Percentiles rank a stretch among this genome's conserved stretches.
Evolutionary conservation across 2,797 vertebrate species (phyloP).

Genomic region (Myripristis jacobus): DNA sequence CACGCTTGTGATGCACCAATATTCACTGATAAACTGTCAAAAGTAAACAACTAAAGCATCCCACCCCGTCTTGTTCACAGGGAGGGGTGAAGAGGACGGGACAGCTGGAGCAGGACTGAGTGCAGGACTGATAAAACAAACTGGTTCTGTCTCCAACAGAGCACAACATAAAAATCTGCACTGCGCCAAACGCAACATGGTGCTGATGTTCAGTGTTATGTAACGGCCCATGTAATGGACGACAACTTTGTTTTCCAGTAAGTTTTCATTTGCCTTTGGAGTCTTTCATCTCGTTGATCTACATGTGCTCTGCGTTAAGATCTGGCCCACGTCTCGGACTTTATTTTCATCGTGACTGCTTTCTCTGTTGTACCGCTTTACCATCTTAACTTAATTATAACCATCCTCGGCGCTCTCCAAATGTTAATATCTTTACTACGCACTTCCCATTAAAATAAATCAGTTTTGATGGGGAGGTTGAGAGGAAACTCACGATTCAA

Average conservation of each 20-base stretch:
- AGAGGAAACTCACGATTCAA: slow-evolving; percentile 92
- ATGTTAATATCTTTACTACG: neutral
- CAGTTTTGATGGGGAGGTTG: neutral
- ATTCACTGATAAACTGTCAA: too few species aligned
- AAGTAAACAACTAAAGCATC: too few species aligned
- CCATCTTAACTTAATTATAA: neutral
- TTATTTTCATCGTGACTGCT: too few species aligned
- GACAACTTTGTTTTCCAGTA: too few species aligned
- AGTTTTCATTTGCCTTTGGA: too few species aligned
- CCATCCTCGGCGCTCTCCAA: neutral
- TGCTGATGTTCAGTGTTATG: slow-evolving; percentile 21
- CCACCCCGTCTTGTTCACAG: too few species aligned
- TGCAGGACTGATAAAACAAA: slow-evolving; percentile 60
- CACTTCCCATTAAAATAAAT: neutral
- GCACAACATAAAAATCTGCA: slow-evolving; percentile 13
- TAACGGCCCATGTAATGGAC: too few species aligned
- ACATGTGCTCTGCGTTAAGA: too few species aligned
- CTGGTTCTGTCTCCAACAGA: slow-evolving; percentile 29
- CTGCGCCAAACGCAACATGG: slow-evolving; percentile 27
- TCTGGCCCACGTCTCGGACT: too few species aligned
- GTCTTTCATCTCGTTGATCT: too few species aligned
- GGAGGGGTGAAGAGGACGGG: slow-evolving; percentile 52
- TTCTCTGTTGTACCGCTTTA: too few species aligned
- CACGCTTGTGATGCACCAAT: too few species aligned
- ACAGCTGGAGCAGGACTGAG: slow-evolving; percentile 51